Evolutionary conservation across 2,113 vertebrate species (phyloP), one percentile per base, ranked within the genome.

Genomic region (Scomber japonicus): DNA sequence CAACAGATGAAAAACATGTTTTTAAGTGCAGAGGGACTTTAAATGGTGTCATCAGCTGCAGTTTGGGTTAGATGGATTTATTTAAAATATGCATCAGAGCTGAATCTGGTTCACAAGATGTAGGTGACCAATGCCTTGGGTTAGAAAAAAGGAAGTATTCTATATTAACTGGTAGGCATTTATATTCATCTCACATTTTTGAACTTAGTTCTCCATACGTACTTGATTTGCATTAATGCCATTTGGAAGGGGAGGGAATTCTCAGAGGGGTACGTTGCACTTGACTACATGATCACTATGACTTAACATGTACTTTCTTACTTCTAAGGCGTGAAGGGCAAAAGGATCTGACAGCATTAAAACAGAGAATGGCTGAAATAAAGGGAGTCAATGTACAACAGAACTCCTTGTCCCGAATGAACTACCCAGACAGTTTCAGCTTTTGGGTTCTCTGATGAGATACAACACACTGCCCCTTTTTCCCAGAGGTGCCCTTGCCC

Each of bases 161-260:
- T 76, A 64, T 82, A 70, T 83, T 78, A 84, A 87, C 87, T 12
- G 11, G 35, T n/a, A 40, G 11, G 31, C 72, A 84, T 93, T 90
- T 80, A 90, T 85, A 94, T 92, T 93, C 87, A 83, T 75, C 80
- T 88, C 88, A 85, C 85, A 86, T 73, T 48, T 49, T 62, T 90
- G 81, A 73, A 78, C 88, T 90, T 70, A 78, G 78, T 80, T 73
- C 71, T 70, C 62, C 40, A 15, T 66, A 83, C 81, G 66, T 66
- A 61, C 78, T 86, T 84, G 84, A 92, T 91, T 93, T 91, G 83
- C 87, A 94, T 93, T 86, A 89, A 86, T 80, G 87, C 61, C 71
- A 62, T 90, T 89, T 91, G 63, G 84, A 87, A 64, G 75, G 56
- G 82, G 64, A 64, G 57, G 67, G 27, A 83, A 81, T 51, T 83